phyloP scores from a whole-genome alignment of 2,113 vertebrate genomes.

The Muscicapa adusta region DNA sequence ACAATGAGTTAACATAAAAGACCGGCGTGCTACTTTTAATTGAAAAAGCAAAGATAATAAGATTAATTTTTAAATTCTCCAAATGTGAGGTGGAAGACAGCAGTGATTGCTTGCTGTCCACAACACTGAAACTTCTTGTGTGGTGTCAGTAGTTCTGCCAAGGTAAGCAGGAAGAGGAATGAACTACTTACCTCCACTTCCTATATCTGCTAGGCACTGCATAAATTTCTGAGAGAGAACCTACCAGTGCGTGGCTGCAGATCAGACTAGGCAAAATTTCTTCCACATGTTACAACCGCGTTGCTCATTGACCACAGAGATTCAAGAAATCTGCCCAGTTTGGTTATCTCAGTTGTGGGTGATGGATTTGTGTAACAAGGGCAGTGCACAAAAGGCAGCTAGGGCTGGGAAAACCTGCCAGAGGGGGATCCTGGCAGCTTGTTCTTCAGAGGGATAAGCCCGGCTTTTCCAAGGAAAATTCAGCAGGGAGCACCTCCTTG shows the following conservation, averaged over 20 bases:
- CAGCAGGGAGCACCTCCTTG: not conserved
- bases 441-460: not conserved
- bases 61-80: not conserved
- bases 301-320: not conserved
- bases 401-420: not conserved
- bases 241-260: not conserved
- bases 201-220: not conserved
- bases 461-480: not conserved
- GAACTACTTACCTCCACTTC: not conserved
- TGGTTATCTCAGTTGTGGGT: not conserved
- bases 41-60: not conserved
- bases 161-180: not conserved
- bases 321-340: not conserved
- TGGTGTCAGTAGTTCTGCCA: not conserved
- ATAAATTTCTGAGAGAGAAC: not conserved
- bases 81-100: not conserved
- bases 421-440: not conserved
- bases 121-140: not conserved
- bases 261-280: conserved; percentile 3
- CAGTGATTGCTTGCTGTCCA: not conserved
- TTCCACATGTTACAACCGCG: not conserved
- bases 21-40: not conserved
- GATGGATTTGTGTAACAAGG: not conserved
- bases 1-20: not conserved
- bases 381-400: not conserved